Evolutionary conservation across 2,888 invertebrate genomes (phyloP), one percentile per base, ranked within the genome.

Genomic region (Furcula furcula): DNA sequence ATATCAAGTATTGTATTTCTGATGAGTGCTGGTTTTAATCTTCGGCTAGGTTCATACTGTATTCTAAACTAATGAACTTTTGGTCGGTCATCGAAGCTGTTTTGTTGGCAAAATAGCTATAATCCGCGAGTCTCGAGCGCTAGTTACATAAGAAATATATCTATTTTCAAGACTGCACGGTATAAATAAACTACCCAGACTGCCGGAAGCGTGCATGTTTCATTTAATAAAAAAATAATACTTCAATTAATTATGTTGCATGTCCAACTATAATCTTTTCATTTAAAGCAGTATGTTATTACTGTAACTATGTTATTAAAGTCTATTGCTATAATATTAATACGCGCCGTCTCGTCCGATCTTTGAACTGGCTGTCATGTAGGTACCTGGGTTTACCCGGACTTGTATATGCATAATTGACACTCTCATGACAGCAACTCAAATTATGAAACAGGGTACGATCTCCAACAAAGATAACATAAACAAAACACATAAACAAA

Each of bases 61-160:
- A n/a, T n/a, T n/a, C n/a, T n/a, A n/a, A n/a, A n/a, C n/a, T n/a
- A n/a, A n/a, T n/a, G n/a, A n/a, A n/a, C n/a, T n/a, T n/a, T 31
- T 26, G 4, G 26, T 26, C 6, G 11, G 14, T 26, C 14, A 26
- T 9, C 13, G 7, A 26, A 9, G 13, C 26, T n/a, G 9, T 26
- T 26, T 26, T 26, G 14, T 26, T 26, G 11, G 9, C 13, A 14
- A 26, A 26, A 26, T 14, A 26, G n/a, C 12, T 25, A 7, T 25
- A 26, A 26, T 14, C 26, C 14, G 9, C 26, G 14, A 14, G 13
- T n/a, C 9, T n/a, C 13, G n/a, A 4, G 9, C 26, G 14, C 14
- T 2, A 7, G 11, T 14, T 14, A 14, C 9, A 9, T 14, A 11
- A 25, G 11, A 16, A 7, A 25, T 25, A 25, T 25, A 7, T 11